A percentile compares a stretch with the other conserved stretches of the same genome.
Conservation (phyloP, 2,113 vertebrate genomes). For the Pterophyllum scalare region DNA sequence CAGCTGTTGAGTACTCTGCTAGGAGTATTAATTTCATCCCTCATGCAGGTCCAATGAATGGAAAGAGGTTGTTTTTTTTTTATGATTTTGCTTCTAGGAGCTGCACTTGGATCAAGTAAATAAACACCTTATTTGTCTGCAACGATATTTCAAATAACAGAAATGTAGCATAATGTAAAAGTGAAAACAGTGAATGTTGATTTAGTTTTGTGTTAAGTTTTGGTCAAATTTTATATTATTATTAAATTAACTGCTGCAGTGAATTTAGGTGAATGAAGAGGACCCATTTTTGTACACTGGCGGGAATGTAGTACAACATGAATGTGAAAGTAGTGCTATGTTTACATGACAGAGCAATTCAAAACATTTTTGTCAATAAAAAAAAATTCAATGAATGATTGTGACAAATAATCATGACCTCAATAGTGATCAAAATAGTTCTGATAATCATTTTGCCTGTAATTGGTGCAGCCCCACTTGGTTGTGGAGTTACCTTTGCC, state of each 20-base stretch:
- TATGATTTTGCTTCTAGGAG: background rate
- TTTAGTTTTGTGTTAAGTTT: too few relatives aligned
- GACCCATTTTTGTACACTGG: background rate
- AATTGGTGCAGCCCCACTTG: accelerated
- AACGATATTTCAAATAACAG: background rate
- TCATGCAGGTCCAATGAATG: background rate
- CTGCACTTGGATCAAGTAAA: background rate
- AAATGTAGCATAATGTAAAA: background rate
- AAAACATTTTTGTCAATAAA: background rate
- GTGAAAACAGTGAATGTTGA: too few relatives aligned
- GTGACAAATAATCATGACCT: too few relatives aligned
- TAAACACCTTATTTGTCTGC: background rate
- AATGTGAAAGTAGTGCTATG: background rate
- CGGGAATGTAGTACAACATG: background rate
- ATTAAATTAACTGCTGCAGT: accelerated
- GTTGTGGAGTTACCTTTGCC: background rate
- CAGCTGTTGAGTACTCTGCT: background rate
- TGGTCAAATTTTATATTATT: too few relatives aligned
- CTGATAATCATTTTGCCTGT: background rate
- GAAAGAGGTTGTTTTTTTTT: too few relatives aligned
- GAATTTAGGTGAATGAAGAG: background rate
- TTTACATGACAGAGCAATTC: background rate
- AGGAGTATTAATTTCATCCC: background rate
- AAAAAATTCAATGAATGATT: too few relatives aligned
- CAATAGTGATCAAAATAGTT: too few relatives aligned